Conservation (phyloP, 2,888 invertebrate genomes). For the Machimus atricapillus region DNA sequence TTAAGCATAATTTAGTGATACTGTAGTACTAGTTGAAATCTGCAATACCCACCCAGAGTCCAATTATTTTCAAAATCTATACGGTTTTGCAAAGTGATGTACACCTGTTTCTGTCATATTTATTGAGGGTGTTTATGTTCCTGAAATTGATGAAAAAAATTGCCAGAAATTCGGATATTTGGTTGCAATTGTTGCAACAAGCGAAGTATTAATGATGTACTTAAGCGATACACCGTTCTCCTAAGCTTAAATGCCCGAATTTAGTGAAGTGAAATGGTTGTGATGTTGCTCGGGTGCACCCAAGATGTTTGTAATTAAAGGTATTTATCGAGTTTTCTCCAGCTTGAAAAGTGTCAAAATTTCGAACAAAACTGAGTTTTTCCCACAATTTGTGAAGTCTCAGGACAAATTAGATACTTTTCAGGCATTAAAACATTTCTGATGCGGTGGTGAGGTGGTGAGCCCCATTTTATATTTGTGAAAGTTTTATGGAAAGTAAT, state of each 20-base stretch:
- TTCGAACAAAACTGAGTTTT: background rate
- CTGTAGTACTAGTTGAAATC: background rate
- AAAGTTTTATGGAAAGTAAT: conserved; percentile 33
- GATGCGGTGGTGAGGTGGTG: background rate
- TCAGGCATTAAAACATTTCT: background rate
- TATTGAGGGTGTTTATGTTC: conserved; percentile 54
- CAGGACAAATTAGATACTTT: background rate
- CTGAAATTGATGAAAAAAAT: conserved; percentile 31
- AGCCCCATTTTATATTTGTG: conserved; percentile 13
- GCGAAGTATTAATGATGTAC: background rate
- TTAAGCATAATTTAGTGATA: background rate
- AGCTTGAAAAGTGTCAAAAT: background rate
- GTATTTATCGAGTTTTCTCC: conserved; percentile 45
- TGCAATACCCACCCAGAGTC: conserved; percentile 40
- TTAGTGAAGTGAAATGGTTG: conserved; percentile 21
- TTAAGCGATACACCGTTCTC: background rate
- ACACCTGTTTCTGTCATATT: conserved; percentile 54
- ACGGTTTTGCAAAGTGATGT: conserved; percentile 49
- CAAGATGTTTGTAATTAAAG: conserved; percentile 52
- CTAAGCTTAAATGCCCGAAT: background rate
- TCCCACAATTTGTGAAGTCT: background rate
- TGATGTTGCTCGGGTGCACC: conserved; percentile 44
- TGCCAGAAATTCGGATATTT: background rate
- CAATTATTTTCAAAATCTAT: conserved; percentile 21
- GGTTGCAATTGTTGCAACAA: background rate